Percentiles rank a stretch among this genome's conserved stretches.
Evolutionary conservation across 2,113 vertebrate species (phyloP).

Genomic region (Ctenodactylus gundi): DNA sequence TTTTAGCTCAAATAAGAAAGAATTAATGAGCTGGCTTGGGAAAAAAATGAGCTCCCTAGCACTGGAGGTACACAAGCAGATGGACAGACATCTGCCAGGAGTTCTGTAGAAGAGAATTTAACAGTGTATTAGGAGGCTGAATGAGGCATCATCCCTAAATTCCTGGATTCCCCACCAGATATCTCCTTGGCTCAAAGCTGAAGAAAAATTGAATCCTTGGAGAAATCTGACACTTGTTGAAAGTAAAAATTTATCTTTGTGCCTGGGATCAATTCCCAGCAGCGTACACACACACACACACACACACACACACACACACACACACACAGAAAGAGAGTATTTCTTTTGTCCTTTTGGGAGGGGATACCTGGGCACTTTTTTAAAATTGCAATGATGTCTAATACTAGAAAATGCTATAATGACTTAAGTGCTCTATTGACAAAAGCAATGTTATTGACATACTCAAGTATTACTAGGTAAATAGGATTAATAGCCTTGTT

Average conservation of each 20-base stretch:
- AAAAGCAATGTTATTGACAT: constrained; percentile 42
- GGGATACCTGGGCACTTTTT: not conserved
- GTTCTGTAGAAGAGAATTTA: not conserved
- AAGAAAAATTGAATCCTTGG: not conserved
- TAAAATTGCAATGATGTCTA: not conserved
- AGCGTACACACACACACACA: not conserved
- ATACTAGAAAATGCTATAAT: constrained; percentile 3
- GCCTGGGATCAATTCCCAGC: not conserved
- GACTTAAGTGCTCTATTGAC: constrained; percentile 35
- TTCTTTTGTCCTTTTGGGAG: not conserved
- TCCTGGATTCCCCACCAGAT: constrained; percentile 11
- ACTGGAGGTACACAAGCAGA: constrained; percentile 37
- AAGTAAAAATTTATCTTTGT: not conserved
- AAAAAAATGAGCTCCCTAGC: constrained; percentile 36
- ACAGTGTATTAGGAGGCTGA: not conserved
- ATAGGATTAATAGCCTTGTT: constrained; percentile 28
- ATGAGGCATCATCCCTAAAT: not conserved
- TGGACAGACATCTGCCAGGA: constrained; percentile 42
- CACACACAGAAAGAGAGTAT: too few species aligned
- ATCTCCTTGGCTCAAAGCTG: not conserved
- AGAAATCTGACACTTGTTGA: not conserved
- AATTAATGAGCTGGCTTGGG: constrained; percentile 28
- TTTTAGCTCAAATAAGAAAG: constrained; percentile 45
- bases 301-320: not conserved
- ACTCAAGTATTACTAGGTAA: constrained; percentile 41